A percentile compares a stretch with the other conserved stretches of the same genome.
Conservation (phyloP, 2,113 vertebrate species). For the Crotalus helleri region DNA sequence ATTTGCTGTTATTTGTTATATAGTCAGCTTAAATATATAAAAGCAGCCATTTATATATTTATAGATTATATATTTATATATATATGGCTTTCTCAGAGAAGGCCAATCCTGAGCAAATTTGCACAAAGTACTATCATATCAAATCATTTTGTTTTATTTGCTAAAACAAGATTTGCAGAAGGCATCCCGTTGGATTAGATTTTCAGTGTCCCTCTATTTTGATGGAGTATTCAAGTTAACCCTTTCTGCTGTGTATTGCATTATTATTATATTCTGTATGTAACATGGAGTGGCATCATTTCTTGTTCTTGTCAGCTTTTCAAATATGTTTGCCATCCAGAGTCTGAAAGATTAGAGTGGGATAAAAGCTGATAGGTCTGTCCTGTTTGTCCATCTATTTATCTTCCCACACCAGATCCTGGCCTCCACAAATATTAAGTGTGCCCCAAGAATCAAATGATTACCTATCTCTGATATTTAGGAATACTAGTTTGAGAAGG, state of each 20-base stretch:
- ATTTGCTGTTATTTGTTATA: background rate
- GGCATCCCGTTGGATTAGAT: background rate
- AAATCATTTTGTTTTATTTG: background rate
- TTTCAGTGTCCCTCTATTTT: background rate
- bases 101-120: background rate
- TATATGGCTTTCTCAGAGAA: background rate
- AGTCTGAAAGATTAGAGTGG: background rate
- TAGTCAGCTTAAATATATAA: background rate
- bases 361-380: background rate
- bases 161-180: background rate
- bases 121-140: background rate
- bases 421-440: background rate
- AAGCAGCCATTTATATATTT: background rate
- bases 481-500: background rate
- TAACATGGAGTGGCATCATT: background rate
- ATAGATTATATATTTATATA: too few species aligned
- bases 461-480: background rate
- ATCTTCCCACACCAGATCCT: background rate
- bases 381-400: background rate
- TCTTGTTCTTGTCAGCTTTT: background rate
- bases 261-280: background rate
- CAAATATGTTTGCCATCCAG: background rate
- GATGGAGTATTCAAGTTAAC: background rate
- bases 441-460: background rate
- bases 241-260: background rate